These are phyloP conservation scores for Hyphantria cunea DNA, from an alignment of 1,140 invertebrate genomes.

Conservation along the genomic window DNA sequence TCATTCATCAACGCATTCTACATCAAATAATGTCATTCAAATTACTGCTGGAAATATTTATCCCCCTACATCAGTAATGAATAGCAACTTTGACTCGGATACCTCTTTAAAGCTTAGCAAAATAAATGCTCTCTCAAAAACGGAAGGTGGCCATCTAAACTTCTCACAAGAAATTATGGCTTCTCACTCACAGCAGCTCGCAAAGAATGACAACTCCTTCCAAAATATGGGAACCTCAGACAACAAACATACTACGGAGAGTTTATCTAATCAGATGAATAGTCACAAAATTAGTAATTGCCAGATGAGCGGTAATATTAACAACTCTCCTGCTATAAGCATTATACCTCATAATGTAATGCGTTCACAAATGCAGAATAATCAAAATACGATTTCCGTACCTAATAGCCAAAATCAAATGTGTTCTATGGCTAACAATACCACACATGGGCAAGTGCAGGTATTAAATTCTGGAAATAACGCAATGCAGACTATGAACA, in stretches of 20 bases:
- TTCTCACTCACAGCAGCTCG: slow-evolving; percentile 73
- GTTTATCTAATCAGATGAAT: slow-evolving; percentile 61
- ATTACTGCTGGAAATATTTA: slow-evolving; percentile 76
- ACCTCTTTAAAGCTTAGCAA: slow-evolving; percentile 74
- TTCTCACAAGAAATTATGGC: slow-evolving; percentile 77
- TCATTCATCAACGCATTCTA: slow-evolving; percentile 59
- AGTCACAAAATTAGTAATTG: slow-evolving; percentile 75
- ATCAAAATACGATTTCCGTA: slow-evolving; percentile 67
- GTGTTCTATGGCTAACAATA: slow-evolving; percentile 58
- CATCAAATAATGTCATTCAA: slow-evolving; percentile 74
- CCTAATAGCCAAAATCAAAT: slow-evolving; percentile 69
- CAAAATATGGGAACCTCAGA: slow-evolving; percentile 69
- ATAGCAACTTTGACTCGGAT: slow-evolving; percentile 70
- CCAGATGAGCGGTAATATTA: slow-evolving; percentile 65
- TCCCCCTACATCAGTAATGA: slow-evolving; percentile 65
- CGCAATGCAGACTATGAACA: slow-evolving; percentile 66
- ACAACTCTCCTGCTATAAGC: slow-evolving; percentile 66
- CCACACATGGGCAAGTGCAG: slow-evolving; percentile 64
- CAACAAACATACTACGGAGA: slow-evolving; percentile 63
- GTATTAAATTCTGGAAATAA: slow-evolving; percentile 66
- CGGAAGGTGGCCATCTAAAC: slow-evolving; percentile 73
- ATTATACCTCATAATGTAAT: slow-evolving; percentile 73
- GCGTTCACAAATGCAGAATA: slow-evolving; percentile 60
- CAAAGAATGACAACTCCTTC: slow-evolving; percentile 70
- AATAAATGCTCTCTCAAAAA: slow-evolving; percentile 73